These are phyloP conservation scores for Gopherus flavomarginatus DNA, from an alignment of 2,113 vertebrate species.

Conservation along the genomic window DNA sequence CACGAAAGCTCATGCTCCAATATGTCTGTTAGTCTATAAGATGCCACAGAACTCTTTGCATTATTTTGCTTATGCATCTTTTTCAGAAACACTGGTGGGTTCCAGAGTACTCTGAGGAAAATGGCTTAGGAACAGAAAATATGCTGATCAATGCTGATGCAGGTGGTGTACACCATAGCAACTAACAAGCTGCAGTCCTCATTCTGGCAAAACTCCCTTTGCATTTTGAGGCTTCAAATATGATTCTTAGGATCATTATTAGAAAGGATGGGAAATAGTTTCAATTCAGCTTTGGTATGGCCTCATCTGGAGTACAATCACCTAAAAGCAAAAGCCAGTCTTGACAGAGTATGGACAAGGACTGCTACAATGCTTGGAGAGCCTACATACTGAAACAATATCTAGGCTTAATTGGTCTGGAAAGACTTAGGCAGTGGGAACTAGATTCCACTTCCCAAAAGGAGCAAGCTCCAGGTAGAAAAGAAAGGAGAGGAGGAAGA, in stretches of 20 bases:
- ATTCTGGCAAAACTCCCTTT: not conserved
- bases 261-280: not conserved
- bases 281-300: not conserved
- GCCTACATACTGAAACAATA: not conserved
- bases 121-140: not conserved
- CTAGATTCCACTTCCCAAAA: not conserved
- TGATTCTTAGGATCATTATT: slow-evolving; percentile 8
- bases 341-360: not conserved
- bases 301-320: not conserved
- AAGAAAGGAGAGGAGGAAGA: not conserved
- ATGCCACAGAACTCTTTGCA: too few relatives aligned
- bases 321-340: not conserved
- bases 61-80: not conserved
- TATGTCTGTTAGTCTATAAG: too few relatives aligned
- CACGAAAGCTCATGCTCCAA: too few relatives aligned
- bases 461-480: not conserved
- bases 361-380: not conserved
- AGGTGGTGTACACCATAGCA: not conserved
- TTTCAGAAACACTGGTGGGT: not conserved
- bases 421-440: not conserved
- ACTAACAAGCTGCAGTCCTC: not conserved
- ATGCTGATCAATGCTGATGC: not conserved
- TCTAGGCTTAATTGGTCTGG: not conserved
- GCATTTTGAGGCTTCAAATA: not conserved
- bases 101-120: not conserved